A percentile compares a stretch with the other conserved stretches of the same genome.
These are phyloP conservation scores for Prolemur simus DNA, from an alignment of 2,113 vertebrate genomes.

Conservation along the genomic window DNA sequence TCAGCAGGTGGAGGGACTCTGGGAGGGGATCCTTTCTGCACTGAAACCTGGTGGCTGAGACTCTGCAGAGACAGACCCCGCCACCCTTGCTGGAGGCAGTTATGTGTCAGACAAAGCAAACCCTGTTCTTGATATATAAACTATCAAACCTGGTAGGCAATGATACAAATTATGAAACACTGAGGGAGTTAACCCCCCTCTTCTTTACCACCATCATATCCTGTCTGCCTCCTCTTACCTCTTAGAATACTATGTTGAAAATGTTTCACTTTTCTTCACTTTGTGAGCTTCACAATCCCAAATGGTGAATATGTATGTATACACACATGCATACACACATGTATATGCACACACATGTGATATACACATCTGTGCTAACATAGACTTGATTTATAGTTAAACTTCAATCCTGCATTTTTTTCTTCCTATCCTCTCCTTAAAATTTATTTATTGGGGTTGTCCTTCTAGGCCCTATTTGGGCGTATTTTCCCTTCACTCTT, in stretches of 20 bases:
- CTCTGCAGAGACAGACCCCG: neutral
- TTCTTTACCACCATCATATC: neutral
- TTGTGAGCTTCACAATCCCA: neutral
- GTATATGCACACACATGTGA: neutral
- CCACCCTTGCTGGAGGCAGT: neutral
- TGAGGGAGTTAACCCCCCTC: neutral
- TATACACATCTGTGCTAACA: neutral
- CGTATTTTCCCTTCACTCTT: neutral
- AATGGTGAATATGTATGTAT: neutral
- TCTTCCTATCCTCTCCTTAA: neutral
- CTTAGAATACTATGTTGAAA: neutral
- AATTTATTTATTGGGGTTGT: neutral
- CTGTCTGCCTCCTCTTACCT: neutral
- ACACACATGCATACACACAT: neutral
- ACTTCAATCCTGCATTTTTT: neutral
- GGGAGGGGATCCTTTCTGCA: neutral
- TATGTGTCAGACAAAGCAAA: neutral
- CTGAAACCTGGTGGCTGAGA: neutral
- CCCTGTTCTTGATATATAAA: neutral
- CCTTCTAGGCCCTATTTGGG: neutral
- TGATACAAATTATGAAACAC: neutral
- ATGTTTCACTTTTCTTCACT: neutral
- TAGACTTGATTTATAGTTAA: neutral
- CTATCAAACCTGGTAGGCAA: neutral
- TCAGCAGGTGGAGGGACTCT: neutral